Evolutionary conservation across 2,797 vertebrate genomes (phyloP).

Genomic region (Pantherophis alleghaniensis): DNA sequence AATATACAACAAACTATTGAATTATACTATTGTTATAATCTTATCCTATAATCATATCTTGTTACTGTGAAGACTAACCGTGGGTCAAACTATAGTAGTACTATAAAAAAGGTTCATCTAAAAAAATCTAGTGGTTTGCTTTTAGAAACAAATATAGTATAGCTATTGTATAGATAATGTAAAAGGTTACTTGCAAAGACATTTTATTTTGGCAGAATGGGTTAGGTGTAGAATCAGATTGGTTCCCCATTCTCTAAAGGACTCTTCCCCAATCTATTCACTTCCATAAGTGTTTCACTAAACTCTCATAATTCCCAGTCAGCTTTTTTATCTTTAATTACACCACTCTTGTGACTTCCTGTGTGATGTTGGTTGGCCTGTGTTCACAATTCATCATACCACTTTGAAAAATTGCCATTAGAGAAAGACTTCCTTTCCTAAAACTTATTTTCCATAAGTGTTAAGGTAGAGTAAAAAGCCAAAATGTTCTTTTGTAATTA

Average conservation of each 20-base stretch:
- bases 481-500: neutral
- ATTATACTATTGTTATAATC: conserved; percentile 38
- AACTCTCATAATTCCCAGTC: neutral
- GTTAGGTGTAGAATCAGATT: neutral
- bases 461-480: conserved; percentile 9
- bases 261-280: neutral
- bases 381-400: neutral
- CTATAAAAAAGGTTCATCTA: conserved; percentile 51
- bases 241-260: neutral
- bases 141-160: neutral
- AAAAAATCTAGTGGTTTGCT: conserved; percentile 34
- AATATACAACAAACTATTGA: conserved; percentile 45
- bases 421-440: conserved; percentile 8
- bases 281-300: neutral
- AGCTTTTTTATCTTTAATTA: neutral
- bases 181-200: conserved; percentile 48
- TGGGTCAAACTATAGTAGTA: conserved; percentile 34
- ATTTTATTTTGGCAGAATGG: neutral
- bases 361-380: neutral
- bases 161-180: neutral
- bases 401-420: neutral
- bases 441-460: conserved; percentile 9
- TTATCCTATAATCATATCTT: conserved; percentile 14
- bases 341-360: neutral
- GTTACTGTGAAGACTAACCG: conserved; percentile 35